A percentile compares a stretch with the other conserved stretches of the same genome.
phyloP scores from a whole-genome alignment of 92 coral and sea anemone genomes.

The Phenganax marumi region DNA sequence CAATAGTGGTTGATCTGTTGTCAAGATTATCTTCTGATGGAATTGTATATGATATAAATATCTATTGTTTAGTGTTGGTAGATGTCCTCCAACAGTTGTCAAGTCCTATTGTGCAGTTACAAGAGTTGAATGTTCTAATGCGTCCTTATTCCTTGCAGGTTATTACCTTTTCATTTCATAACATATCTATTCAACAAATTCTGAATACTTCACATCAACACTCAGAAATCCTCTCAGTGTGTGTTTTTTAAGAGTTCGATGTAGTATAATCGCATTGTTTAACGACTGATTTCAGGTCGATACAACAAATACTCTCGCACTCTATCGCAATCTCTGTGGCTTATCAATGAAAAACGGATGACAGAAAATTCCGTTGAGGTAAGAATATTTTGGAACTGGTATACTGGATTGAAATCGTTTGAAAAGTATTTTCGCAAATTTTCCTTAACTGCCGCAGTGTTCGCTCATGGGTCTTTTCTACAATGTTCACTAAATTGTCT shows the following conservation, averaged over 20 bases:
- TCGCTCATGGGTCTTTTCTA: background rate
- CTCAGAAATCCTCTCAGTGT: background rate
- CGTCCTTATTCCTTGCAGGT: conserved; percentile 77
- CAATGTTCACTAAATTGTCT: background rate
- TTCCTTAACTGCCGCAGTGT: background rate
- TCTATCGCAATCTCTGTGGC: conserved; percentile 94
- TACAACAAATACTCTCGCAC: conserved; percentile 88
- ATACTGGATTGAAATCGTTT: too few species aligned
- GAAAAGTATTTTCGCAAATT: too few species aligned
- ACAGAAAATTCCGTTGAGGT: conserved; percentile 93
- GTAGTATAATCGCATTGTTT: background rate
- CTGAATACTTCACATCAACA: background rate
- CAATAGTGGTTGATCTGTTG: background rate
- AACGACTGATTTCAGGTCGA: conserved; percentile 57
- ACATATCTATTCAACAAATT: background rate
- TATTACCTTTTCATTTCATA: background rate
- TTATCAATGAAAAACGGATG: conserved; percentile 73
- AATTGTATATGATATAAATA: background rate
- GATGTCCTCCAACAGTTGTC: conserved; percentile 46
- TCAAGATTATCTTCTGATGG: background rate
- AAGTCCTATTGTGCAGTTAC: conserved; percentile 24
- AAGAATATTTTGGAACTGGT: background rate
- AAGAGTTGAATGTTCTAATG: conserved; percentile 65
- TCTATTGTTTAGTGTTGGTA: conserved; percentile 39
- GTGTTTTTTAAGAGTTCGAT: background rate